Conservation (phyloP, 92 coral and sea anemone species). For the Isaurus tuberculatus region DNA sequence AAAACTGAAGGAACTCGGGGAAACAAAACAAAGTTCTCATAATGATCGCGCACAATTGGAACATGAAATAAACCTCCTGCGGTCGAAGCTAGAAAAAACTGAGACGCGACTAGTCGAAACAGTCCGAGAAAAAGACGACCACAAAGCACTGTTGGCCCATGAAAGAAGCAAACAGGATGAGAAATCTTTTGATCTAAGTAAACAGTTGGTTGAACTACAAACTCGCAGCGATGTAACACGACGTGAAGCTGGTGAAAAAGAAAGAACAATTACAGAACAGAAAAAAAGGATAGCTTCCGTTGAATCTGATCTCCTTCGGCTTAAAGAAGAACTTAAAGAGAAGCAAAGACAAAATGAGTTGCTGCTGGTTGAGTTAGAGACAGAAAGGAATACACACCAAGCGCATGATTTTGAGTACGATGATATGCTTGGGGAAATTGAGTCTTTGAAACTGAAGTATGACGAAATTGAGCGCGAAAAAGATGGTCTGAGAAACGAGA, state of each 20-base stretch:
- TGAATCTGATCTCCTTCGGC: constrained; percentile 75
- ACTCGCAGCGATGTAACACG: constrained; percentile 74
- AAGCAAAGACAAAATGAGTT: constrained; percentile 71
- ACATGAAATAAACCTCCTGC: constrained; percentile 62
- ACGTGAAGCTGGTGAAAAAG: constrained; percentile 79
- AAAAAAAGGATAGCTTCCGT: constrained; percentile 70
- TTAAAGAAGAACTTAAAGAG: constrained; percentile 75
- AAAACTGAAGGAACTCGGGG: constrained; percentile 55
- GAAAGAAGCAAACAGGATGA: constrained; percentile 76
- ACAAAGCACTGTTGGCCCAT: constrained; percentile 65
- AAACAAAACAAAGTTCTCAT: constrained; percentile 55
- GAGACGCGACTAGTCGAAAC: constrained; percentile 77
- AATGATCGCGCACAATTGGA: constrained; percentile 66
- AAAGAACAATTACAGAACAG: constrained; percentile 78
- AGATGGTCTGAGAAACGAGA: constrained; percentile 69
- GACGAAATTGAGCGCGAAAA: constrained; percentile 76
- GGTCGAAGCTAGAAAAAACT: constrained; percentile 67
- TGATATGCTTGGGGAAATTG: constrained; percentile 81
- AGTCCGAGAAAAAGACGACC: constrained; percentile 73
- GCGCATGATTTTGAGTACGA: constrained; percentile 60
- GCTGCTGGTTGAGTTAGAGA: constrained; percentile 66
- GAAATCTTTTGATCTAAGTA: constrained; percentile 60
- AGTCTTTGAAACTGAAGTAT: constrained; percentile 72
- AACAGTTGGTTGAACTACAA: constrained; percentile 75
- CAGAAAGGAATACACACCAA: constrained; percentile 56